Base-by-base conservation (phyloP, 2,797 vertebrate genomes). In the Anguilla marmorata region DNA sequence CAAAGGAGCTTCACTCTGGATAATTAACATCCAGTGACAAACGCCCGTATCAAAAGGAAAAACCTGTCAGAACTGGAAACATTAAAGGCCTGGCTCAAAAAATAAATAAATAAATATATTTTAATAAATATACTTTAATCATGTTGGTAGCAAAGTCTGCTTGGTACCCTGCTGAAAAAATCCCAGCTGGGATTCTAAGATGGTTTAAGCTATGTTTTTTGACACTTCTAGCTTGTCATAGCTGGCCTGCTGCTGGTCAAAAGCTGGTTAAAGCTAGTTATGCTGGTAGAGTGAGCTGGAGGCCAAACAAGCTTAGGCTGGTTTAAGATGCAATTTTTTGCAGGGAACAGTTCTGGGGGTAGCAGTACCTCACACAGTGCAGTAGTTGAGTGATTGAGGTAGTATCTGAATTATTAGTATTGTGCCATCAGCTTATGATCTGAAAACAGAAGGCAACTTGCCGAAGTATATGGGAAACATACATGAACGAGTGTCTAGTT, bases 11-110 rank as follows among this genome's bases (percentile, higher is more conserved):
- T 89, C 84, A 91, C 88, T 48, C 14, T 37, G 72, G 89, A 89
- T 94, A 94, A 96, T 96, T 95, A 95, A 93, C 93, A 96, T 95
- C 93, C 93, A 87, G 90, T 86, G 87, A 89, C 90, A 93, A 93
- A 93, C 93, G 92, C 58, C 86, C 92, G 93, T 93, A 95, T 95
- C 94, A 94, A 94, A 94, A 93, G 93, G 88, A 66, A 91, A 63
- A 91, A 91, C 92, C 94, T 95, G 95, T 94, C 94, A 93, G 90
- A 93, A 80, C 88, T 84, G 86, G 89, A 91, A 91, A 50, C 92
- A 89, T 92, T 90, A 93, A 90, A 88, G 85, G 41, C n/a, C 24
- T 6, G 1, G 48, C 88, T 33, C 37, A 33, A 33, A 41, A 79
- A 16, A 79, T 41, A 74, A 54, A 54, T 9, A 54, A 14, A 69